phyloP scores from a whole-genome alignment of 2,888 invertebrate genomes.

The Pyrrhosoma nymphula region DNA sequence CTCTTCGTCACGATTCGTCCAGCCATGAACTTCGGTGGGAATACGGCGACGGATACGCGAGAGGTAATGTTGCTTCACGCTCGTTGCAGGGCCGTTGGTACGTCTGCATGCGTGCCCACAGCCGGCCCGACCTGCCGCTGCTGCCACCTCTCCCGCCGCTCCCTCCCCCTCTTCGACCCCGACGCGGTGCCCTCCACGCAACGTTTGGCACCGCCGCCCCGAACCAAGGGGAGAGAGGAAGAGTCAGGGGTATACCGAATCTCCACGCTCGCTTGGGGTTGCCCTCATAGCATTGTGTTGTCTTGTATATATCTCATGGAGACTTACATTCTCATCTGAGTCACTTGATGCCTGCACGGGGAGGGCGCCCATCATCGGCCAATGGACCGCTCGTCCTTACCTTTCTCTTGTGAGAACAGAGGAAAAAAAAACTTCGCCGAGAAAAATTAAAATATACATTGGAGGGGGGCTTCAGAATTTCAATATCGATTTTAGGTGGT shows the following conservation, averaged over 20 bases:
- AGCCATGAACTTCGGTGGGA: constrained; percentile 62
- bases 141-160: constrained; percentile 76
- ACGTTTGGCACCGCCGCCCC: constrained; percentile 69
- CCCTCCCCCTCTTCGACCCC: constrained; percentile 68
- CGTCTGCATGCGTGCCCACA: constrained; percentile 67
- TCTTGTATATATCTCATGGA: background rate
- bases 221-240: constrained; percentile 69
- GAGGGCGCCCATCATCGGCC: background rate
- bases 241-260: constrained; percentile 59
- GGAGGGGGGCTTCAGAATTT: constrained; percentile 60
- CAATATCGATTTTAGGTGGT: constrained; percentile 63
- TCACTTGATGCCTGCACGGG: background rate
- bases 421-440: constrained; percentile 20
- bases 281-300: constrained; percentile 53
- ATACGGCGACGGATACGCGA: constrained; percentile 51
- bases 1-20: constrained; percentile 55
- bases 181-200: constrained; percentile 67
- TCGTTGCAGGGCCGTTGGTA: constrained; percentile 64
- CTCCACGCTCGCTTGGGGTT: constrained; percentile 64
- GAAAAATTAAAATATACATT: constrained; percentile 59
- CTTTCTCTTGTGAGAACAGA: background rate
- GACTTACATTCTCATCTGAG: constrained; percentile 16
- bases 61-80: constrained; percentile 48
- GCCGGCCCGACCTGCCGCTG: constrained; percentile 73
- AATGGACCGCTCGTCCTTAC: background rate